These are phyloP conservation scores for Chrysolina americana DNA, from an alignment of 2,888 invertebrate species.

Conservation along the genomic window DNA sequence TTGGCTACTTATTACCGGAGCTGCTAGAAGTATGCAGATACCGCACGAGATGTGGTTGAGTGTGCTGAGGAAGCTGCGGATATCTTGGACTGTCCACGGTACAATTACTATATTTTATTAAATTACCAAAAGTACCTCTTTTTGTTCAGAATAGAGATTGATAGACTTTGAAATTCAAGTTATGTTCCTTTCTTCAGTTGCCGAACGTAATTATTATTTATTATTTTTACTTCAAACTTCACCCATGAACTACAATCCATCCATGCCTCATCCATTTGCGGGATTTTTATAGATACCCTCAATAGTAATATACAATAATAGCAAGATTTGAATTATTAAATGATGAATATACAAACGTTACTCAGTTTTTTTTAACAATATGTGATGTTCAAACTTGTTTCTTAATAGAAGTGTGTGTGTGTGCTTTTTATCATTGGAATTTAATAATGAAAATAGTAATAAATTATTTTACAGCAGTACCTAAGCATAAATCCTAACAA, in stretches of 20 bases:
- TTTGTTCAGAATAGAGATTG: slow-evolving; percentile 56
- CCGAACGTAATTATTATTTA: slow-evolving; percentile 59
- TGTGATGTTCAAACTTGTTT: too few species aligned
- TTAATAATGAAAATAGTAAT: too few species aligned
- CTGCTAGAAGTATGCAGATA: slow-evolving; percentile 68
- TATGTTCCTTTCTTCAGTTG: slow-evolving; percentile 58
- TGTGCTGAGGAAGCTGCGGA: slow-evolving; percentile 68
- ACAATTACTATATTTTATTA: slow-evolving; percentile 65
- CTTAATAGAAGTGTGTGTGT: too few species aligned
- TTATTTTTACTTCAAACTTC: slow-evolving; percentile 50
- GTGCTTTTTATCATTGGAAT: too few species aligned
- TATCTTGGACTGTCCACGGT: slow-evolving; percentile 68
- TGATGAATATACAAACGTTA: too few species aligned
- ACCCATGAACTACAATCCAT: slow-evolving; percentile 25
- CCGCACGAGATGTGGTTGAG: slow-evolving; percentile 67
- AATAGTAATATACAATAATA: background rate
- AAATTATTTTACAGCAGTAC: too few species aligned
- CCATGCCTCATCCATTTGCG: background rate
- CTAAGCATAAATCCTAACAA: too few species aligned
- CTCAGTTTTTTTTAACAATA: too few species aligned
- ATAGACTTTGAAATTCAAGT: slow-evolving; percentile 57
- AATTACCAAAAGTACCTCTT: slow-evolving; percentile 53
- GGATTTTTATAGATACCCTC: slow-evolving; percentile 43
- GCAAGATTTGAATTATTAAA: too few species aligned
- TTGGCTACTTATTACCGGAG: slow-evolving; percentile 67